These are phyloP conservation scores for Dicentrarchus labrax DNA, from an alignment of 2,113 vertebrate genomes.

Conservation along the genomic window DNA sequence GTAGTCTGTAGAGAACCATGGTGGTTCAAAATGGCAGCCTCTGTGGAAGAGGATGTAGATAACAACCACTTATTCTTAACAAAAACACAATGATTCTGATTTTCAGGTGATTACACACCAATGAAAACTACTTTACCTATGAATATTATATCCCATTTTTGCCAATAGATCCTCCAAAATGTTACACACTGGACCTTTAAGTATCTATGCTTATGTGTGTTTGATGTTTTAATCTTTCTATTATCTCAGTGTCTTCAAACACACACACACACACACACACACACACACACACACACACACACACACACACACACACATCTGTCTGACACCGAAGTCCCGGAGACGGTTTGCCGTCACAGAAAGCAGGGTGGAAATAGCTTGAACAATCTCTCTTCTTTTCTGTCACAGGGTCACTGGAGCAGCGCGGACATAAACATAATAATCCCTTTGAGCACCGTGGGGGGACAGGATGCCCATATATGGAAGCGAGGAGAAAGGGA, in stretches of 20 bases:
- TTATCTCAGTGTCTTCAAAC: conserved; percentile 4
- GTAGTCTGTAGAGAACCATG: too few species aligned
- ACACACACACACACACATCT: conserved; percentile 30
- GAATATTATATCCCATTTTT: too few species aligned
- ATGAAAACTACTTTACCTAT: too few species aligned
- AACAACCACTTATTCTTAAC: too few species aligned
- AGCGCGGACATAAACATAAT: conserved; percentile 77
- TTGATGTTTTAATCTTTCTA: conserved; percentile 21
- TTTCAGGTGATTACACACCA: too few species aligned
- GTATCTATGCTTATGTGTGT: not conserved
- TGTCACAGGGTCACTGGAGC: conserved; percentile 70
- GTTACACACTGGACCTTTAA: too few species aligned
- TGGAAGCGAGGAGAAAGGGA: conserved; percentile 79
- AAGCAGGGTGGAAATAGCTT: conserved; percentile 41
- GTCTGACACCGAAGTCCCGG: conserved; percentile 19
- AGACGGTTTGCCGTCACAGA: conserved; percentile 41
- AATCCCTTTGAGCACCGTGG: conserved; percentile 71
- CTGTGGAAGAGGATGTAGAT: too few species aligned
- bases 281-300: conserved; percentile 23
- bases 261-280: conserved; percentile 5
- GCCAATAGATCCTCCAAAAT: too few species aligned
- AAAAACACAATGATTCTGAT: too few species aligned
- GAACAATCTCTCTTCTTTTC: conserved; percentile 65
- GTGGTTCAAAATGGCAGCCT: too few species aligned
- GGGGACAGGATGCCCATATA: conserved; percentile 76